phyloP scores from a whole-genome alignment of 1,140 invertebrate species.

The Cryptotermes secundus region DNA sequence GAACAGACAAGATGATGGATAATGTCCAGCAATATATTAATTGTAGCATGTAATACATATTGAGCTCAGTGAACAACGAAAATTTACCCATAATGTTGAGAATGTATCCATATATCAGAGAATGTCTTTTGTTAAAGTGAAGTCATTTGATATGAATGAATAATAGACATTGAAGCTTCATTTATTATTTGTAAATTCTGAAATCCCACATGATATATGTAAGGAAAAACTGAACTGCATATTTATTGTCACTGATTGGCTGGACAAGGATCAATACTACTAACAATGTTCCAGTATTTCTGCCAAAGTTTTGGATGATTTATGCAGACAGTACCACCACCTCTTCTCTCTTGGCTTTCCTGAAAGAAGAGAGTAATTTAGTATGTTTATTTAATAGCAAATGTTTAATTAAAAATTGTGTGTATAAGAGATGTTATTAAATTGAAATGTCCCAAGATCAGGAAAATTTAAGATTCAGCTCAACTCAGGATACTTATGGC shows the following conservation, averaged over 20 bases:
- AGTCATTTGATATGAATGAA: background rate
- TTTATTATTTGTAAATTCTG: background rate
- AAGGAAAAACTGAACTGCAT: background rate
- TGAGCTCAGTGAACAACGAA: background rate
- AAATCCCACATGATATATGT: background rate
- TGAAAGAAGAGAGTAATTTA: constrained; percentile 47
- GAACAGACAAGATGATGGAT: no score
- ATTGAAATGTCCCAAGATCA: no score
- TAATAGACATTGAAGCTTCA: background rate
- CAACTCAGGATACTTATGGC: no score
- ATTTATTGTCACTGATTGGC: background rate
- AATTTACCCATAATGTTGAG: no score
- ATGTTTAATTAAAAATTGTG: constrained; percentile 21
- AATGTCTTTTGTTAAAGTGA: background rate
- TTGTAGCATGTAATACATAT: no score
- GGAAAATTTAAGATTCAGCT: no score
- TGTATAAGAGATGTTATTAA: no score
- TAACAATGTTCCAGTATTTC: constrained; percentile 51
- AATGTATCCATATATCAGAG: background rate
- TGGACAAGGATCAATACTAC: constrained; percentile 50
- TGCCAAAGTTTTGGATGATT: constrained; percentile 54
- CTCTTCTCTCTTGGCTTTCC: constrained; percentile 70
- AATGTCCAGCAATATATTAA: no score
- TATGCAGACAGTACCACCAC: constrained; percentile 80
- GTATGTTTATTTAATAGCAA: constrained; percentile 30